Percentiles rank a stretch among this genome's conserved stretches.
These are phyloP conservation scores for Cydia strobilella DNA, from an alignment of 1,140 invertebrate genomes.

Conservation along the genomic window DNA sequence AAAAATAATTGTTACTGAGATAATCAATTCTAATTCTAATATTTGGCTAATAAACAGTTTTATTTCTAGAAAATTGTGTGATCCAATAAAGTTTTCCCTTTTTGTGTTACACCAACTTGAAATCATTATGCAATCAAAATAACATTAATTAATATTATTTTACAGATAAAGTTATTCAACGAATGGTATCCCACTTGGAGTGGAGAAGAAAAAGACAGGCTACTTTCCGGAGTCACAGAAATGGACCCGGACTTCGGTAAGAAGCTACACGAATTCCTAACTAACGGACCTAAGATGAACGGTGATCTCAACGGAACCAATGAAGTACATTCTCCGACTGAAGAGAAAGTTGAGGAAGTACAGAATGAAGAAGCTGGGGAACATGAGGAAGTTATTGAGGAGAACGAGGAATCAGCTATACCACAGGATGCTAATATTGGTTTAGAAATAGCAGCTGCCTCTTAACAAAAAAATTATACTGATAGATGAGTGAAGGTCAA, in stretches of 20 bases:
- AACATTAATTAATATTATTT: conserved; percentile 41
- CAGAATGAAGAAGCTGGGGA: conserved; percentile 40
- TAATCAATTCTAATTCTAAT: too few relatives aligned
- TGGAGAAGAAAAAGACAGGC: conserved; percentile 85
- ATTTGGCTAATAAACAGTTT: background rate
- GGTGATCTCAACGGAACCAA: conserved; percentile 51
- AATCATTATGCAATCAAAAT: background rate
- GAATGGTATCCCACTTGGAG: conserved; percentile 93
- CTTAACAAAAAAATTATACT: conserved; percentile 44
- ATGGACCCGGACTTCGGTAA: conserved; percentile 86
- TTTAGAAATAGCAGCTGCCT: conserved; percentile 69
- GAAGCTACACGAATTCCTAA: conserved; percentile 83
- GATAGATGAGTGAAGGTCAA: background rate
- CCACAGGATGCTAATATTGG: conserved; percentile 52
- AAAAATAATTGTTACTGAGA: too few relatives aligned
- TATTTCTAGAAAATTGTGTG: background rate
- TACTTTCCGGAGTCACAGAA: conserved; percentile 85
- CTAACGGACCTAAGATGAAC: conserved; percentile 64
- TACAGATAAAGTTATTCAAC: conserved; percentile 89
- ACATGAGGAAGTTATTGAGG: background rate
- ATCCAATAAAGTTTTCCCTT: background rate
- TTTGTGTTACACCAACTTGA: background rate
- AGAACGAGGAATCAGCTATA: conserved; percentile 33
- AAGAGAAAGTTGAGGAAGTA: conserved; percentile 37
- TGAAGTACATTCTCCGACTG: conserved; percentile 37